Evolutionary conservation across 1,140 invertebrate species (phyloP).

Genomic region (Pygmarrhopalites habei): DNA sequence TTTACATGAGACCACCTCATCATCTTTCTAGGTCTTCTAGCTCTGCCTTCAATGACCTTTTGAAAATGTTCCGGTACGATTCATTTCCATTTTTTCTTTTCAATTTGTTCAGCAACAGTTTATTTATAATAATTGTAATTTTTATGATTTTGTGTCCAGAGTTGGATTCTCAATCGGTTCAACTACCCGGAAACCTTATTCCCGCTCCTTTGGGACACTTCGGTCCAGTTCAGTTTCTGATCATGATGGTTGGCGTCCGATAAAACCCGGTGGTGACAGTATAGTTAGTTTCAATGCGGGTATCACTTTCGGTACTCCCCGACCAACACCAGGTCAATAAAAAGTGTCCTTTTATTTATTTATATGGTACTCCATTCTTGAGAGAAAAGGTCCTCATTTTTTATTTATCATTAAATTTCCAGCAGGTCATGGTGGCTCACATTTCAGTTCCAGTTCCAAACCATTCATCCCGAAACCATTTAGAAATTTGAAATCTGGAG

Average conservation of each 20-base stretch:
- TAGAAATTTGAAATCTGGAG: too few species aligned
- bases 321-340: not conserved
- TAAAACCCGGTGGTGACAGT: not conserved
- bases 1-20: conserved; percentile 21
- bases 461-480: conserved; percentile 19
- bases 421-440: conserved; percentile 7
- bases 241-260: conserved; percentile 6
- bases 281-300: conserved; percentile 25
- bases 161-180: not conserved
- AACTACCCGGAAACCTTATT: not conserved
- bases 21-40: not conserved
- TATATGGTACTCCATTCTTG: too few species aligned
- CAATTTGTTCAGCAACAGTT: too few species aligned
- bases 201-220: not conserved
- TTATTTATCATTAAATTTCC: too few species aligned
- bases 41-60: conserved; percentile 23
- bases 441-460: conserved; percentile 22
- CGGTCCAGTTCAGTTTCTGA: not conserved
- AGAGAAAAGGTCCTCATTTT: too few species aligned
- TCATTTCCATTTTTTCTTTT: too few species aligned
- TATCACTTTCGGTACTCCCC: conserved; percentile 17
- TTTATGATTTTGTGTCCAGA: not conserved
- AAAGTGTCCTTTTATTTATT: not conserved
- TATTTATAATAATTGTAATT: too few species aligned
- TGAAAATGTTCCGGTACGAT: conserved; percentile 29